phyloP scores from a whole-genome alignment of 2,797 vertebrate species.

The Pseudocheirus occidentalis region DNA sequence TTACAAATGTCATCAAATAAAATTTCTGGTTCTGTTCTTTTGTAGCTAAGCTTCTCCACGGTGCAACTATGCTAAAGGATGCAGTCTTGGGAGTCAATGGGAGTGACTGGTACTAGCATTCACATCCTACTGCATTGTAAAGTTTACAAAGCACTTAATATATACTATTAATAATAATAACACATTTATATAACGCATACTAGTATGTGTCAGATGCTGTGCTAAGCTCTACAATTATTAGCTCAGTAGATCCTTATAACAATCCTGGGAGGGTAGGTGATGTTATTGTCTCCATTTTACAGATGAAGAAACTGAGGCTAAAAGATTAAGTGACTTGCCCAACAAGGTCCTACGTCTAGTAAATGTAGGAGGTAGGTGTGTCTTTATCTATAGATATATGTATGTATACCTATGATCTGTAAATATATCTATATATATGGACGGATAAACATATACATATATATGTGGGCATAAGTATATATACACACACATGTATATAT shows the following conservation, averaged over 20 bases:
- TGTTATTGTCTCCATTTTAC: background rate
- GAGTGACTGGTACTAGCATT: background rate
- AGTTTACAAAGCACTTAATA: background rate
- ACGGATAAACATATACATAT: too few species aligned
- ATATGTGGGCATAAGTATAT: too few species aligned
- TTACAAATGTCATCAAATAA: slow-evolving; percentile 1
- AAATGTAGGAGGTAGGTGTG: background rate
- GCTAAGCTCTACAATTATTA: background rate
- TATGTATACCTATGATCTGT: too few species aligned
- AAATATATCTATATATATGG: too few species aligned
- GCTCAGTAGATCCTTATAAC: background rate
- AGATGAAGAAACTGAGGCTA: background rate
- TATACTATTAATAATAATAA: background rate
- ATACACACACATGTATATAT: too few species aligned
- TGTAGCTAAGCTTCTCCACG: background rate
- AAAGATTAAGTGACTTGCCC: background rate
- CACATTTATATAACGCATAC: background rate
- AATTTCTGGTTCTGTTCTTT: slow-evolving; percentile 13
- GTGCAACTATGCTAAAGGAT: slow-evolving; percentile 29
- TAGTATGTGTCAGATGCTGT: background rate
- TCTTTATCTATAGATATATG: background rate
- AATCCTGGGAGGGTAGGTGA: background rate
- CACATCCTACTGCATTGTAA: background rate
- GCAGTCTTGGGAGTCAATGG: background rate
- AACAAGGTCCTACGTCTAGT: background rate